These are phyloP conservation scores for Rhinopithecus roxellana DNA, from an alignment of 2,113 vertebrate genomes.

Conservation along the genomic window DNA sequence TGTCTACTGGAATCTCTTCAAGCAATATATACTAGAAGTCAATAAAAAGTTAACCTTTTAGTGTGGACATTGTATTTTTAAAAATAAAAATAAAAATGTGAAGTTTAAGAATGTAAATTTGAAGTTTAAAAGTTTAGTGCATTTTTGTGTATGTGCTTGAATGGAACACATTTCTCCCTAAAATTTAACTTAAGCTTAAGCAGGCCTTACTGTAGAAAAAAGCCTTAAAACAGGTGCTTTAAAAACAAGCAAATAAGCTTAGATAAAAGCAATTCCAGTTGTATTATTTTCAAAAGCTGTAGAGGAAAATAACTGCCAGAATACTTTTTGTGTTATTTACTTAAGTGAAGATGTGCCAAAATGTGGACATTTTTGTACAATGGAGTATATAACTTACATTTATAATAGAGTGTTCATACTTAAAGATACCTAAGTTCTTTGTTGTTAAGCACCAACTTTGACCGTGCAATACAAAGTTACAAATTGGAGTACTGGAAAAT, in stretches of 20 bases:
- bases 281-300: constrained; percentile 54
- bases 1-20: neutral
- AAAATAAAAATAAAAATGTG: constrained; percentile 10
- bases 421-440: constrained; percentile 34
- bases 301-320: constrained; percentile 37
- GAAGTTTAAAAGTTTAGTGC: neutral
- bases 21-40: neutral
- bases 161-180: neutral
- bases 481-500: neutral
- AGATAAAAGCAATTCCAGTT: constrained; percentile 63
- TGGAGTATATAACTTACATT: neutral
- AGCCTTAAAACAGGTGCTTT: neutral
- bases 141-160: neutral
- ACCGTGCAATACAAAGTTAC: neutral
- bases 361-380: neutral
- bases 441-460: neutral
- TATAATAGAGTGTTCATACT: neutral
- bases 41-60: constrained; percentile 2
- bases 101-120: constrained; percentile 17
- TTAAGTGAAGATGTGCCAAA: neutral
- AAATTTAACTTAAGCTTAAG: constrained; percentile 20
- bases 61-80: neutral
- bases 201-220: constrained; percentile 7
- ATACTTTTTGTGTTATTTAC: neutral
- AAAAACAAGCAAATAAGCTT: constrained; percentile 29